A percentile compares a stretch with the other conserved stretches of the same genome.
Evolutionary conservation across 1,140 invertebrate genomes (phyloP).

Genomic region (Coenobita brevimanus): DNA sequence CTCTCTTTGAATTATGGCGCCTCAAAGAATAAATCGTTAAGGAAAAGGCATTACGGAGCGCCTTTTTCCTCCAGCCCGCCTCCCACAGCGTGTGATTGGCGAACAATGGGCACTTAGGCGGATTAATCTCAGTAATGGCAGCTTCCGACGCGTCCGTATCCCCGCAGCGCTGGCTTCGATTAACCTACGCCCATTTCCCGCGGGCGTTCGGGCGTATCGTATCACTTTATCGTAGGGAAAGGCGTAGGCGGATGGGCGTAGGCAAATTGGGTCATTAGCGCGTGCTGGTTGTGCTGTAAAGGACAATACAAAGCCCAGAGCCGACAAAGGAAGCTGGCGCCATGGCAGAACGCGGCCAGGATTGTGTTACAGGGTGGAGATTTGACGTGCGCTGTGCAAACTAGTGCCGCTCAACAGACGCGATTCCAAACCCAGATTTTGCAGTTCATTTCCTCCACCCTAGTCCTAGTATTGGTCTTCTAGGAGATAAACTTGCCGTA

Average conservation of each 20-base stretch:
- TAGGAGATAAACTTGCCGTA: no score
- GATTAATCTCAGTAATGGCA: conserved; percentile 65
- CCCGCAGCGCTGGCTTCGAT: conserved; percentile 12
- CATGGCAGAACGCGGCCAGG: conserved; percentile 34
- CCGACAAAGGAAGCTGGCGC: conserved; percentile 43
- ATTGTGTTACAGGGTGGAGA: conserved; percentile 62
- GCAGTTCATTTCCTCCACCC: no score
- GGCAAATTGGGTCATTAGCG: conserved; percentile 34
- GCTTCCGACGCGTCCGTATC: conserved; percentile 47
- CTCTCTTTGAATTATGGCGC: conserved; percentile 65
- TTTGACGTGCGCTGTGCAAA: conserved; percentile 60
- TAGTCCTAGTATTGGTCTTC: no score
- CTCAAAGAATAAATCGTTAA: no score
- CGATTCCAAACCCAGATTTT: no score
- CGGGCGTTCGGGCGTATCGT: not conserved
- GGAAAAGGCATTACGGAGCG: no score
- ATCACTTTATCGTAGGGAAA: not conserved
- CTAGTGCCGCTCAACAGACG: no score
- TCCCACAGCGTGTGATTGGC: conserved; percentile 65
- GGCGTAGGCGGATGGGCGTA: conserved; percentile 14
- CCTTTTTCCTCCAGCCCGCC: conserved; percentile 59
- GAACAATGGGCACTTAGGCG: conserved; percentile 65
- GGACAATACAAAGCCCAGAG: conserved; percentile 12
- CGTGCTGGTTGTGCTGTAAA: not conserved
- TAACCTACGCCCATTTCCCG: no score